phyloP scores from a whole-genome alignment of 1,140 invertebrate genomes.

The Eueides isabella region DNA sequence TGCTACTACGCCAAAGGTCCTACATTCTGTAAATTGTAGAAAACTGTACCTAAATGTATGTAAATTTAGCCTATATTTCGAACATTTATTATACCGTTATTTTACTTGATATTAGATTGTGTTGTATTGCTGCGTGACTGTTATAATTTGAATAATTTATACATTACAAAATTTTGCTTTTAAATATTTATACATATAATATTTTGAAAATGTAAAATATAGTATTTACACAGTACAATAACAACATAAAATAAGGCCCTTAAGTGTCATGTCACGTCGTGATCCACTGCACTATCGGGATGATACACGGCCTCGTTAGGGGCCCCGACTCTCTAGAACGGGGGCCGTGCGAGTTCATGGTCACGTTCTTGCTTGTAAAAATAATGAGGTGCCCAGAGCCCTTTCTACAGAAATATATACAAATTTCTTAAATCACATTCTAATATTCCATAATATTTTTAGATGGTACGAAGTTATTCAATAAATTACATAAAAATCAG shows the following conservation, averaged over 20 bases:
- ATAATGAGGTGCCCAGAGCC: not conserved
- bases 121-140: no score
- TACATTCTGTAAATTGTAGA: no score
- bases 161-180: no score
- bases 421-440: not conserved
- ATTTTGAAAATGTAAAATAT: no score
- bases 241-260: not conserved
- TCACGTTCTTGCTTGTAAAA: constrained; percentile 7
- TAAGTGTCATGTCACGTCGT: not conserved
- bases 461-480: not conserved
- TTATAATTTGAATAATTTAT: no score
- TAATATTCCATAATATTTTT: no score
- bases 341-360: constrained; percentile 1
- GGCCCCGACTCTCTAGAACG: not conserved
- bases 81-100: no score
- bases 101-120: no score
- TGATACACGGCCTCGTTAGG: constrained; percentile 8
- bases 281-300: not conserved
- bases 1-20: no score
- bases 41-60: no score
- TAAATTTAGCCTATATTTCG: no score
- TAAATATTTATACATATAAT: no score
- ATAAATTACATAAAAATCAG: not conserved
- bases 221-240: not conserved
- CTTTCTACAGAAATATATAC: not conserved